Conservation (phyloP, 2,113 vertebrate genomes). For the Marmota monax region DNA sequence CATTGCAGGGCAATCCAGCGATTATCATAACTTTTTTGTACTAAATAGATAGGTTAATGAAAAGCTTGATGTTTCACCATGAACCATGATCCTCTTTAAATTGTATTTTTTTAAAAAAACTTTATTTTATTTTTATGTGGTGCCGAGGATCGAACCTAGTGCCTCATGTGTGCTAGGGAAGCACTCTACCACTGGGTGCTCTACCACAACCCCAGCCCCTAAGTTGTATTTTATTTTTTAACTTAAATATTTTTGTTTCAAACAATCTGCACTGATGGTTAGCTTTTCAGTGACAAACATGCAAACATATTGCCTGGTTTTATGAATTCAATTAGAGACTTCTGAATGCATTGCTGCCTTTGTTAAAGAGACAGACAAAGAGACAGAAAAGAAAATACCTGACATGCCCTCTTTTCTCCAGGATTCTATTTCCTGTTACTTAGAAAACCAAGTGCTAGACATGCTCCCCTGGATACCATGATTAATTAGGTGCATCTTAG, state of each 20-base stretch:
- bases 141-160: too few relatives aligned
- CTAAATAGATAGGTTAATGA: neutral
- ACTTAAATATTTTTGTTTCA: neutral
- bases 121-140: too few relatives aligned
- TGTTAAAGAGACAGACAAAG: neutral
- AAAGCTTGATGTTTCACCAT: neutral
- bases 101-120: neutral
- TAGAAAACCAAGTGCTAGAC: slow-evolving; percentile 12
- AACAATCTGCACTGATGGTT: slow-evolving; percentile 34
- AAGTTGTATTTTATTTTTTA: neutral
- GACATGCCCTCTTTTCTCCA: neutral
- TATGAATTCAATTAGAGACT: slow-evolving; percentile 5
- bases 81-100: neutral
- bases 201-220: too few relatives aligned
- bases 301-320: slow-evolving; percentile 32
- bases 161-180: too few relatives aligned
- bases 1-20: neutral
- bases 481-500: slow-evolving; percentile 39
- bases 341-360: neutral
- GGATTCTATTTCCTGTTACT: slow-evolving; percentile 20
- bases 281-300: neutral
- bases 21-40: neutral
- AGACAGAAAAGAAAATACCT: neutral
- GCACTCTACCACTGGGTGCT: too few relatives aligned
- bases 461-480: neutral